phyloP scores from a whole-genome alignment of 2,797 vertebrate genomes.

The Pogoniulus pusillus region DNA sequence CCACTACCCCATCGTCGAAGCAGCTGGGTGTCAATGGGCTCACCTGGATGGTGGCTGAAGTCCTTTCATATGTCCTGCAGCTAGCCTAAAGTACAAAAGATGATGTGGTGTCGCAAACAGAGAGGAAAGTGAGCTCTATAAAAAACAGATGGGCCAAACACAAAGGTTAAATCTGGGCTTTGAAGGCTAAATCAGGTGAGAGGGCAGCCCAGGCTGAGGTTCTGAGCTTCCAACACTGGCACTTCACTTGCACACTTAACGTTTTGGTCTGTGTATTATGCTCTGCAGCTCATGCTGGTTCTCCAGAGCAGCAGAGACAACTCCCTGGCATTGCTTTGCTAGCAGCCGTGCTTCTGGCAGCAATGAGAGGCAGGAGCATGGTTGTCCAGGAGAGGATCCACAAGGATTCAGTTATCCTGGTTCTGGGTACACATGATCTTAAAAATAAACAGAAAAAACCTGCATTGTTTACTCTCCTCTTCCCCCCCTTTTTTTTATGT shows the following conservation, averaged over 20 bases:
- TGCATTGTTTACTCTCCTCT: neutral
- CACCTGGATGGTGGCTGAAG: no score
- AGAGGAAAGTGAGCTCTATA: neutral
- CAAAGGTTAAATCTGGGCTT: neutral
- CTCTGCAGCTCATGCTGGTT: neutral
- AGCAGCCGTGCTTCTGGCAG: neutral
- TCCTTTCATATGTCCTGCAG: no score
- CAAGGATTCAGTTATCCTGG: neutral
- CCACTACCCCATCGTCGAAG: no score
- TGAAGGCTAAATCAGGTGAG: neutral
- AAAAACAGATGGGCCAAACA: neutral
- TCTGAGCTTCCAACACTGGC: neutral
- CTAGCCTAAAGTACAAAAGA: neutral
- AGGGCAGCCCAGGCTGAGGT: neutral
- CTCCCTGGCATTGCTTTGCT: neutral
- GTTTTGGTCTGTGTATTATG: neutral
- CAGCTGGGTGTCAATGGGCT: no score
- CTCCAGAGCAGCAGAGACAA: neutral
- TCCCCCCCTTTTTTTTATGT: neutral
- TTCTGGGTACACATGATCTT: neutral
- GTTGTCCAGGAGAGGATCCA: neutral
- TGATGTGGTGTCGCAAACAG: neutral
- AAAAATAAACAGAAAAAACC: neutral
- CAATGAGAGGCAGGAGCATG: neutral
- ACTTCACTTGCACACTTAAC: accelerated